phyloP scores from a whole-genome alignment of 2,888 invertebrate genomes.

The Adelphocoris suturalis region DNA sequence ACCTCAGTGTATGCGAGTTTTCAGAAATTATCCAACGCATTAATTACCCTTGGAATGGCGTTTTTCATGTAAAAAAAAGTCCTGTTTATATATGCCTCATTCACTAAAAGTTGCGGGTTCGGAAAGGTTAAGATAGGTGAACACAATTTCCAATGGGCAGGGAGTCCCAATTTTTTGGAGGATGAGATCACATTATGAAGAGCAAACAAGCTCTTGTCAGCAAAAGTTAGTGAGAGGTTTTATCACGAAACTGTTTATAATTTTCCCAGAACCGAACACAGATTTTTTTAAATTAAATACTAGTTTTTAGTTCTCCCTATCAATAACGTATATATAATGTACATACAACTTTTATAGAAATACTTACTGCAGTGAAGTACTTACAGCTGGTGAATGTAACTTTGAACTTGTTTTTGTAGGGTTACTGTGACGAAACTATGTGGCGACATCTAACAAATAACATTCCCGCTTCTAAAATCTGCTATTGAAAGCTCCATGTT shows the following conservation, averaged over 20 bases:
- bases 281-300: background rate
- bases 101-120: too few species aligned
- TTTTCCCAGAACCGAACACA: too few species aligned
- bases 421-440: constrained; percentile 61
- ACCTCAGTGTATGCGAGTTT: too few species aligned
- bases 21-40: too few species aligned
- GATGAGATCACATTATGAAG: background rate
- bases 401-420: constrained; percentile 56
- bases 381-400: constrained; percentile 46
- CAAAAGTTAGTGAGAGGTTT: too few species aligned
- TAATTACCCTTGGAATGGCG: too few species aligned
- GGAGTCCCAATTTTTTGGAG: constrained; percentile 7
- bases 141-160: background rate
- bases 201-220: background rate
- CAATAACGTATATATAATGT: background rate
- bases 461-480: constrained; percentile 37
- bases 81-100: too few species aligned
- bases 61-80: too few species aligned
- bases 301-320: constrained; percentile 53
- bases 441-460: constrained; percentile 55
- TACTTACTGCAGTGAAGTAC: constrained; percentile 10
- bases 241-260: too few species aligned
- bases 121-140: too few species aligned
- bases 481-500: constrained; percentile 29
- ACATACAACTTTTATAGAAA: background rate